phyloP scores from a whole-genome alignment of 92 coral and sea anemone genomes.

The Actinostola sp. region DNA sequence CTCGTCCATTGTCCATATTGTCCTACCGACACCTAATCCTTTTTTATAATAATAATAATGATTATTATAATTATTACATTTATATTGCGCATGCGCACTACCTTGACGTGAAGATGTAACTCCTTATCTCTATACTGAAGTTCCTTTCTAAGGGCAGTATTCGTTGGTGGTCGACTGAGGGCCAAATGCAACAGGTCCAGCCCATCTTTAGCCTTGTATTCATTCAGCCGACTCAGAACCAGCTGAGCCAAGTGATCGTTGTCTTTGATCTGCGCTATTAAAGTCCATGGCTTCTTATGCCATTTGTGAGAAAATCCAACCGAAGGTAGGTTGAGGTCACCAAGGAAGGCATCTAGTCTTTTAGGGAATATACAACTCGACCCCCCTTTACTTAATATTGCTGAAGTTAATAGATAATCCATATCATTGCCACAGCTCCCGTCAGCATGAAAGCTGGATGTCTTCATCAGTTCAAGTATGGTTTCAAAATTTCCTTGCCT shows the following conservation, averaged over 20 bases:
- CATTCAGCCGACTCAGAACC: slow-evolving; percentile 71
- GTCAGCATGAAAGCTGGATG: slow-evolving; percentile 67
- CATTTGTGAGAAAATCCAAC: slow-evolving; percentile 70
- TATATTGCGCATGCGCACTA: no score
- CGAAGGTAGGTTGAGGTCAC: slow-evolving; percentile 65
- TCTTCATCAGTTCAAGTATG: slow-evolving; percentile 75
- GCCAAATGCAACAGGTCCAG: slow-evolving; percentile 75
- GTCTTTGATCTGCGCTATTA: slow-evolving; percentile 72
- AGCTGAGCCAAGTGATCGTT: slow-evolving; percentile 70
- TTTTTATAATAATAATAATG: no score
- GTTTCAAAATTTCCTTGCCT: slow-evolving; percentile 78
- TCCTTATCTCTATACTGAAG: slow-evolving; percentile 73
- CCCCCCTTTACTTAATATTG: slow-evolving; percentile 79
- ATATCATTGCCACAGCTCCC: slow-evolving; percentile 67
- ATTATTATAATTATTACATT: no score
- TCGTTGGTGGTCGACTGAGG: slow-evolving; percentile 73
- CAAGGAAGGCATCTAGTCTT: slow-evolving; percentile 39
- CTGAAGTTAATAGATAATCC: slow-evolving; percentile 83
- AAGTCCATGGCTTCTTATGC: slow-evolving; percentile 78
- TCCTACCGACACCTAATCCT: no score
- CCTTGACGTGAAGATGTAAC: slow-evolving; percentile 75
- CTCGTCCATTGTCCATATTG: no score
- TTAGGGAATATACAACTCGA: slow-evolving; percentile 43
- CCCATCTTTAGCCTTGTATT: slow-evolving; percentile 77
- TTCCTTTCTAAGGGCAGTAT: slow-evolving; percentile 58